Percentiles rank a stretch among this genome's conserved stretches.
phyloP scores from a whole-genome alignment of 2,113 vertebrate species.

The Lepus americanus region DNA sequence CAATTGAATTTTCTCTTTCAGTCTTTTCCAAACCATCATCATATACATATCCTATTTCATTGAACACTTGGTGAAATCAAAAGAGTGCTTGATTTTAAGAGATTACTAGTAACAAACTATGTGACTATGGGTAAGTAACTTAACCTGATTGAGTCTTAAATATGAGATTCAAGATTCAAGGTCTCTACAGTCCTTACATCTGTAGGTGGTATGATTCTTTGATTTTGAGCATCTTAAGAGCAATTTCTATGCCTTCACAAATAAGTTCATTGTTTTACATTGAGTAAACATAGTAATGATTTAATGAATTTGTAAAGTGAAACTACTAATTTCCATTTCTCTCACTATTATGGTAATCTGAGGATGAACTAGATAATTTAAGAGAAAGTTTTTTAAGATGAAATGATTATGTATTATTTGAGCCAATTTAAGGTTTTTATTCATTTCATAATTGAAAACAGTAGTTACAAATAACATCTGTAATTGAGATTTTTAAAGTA shows the following conservation, averaged over 20 bases:
- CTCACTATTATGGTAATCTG: background rate
- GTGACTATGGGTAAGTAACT: background rate
- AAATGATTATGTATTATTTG: background rate
- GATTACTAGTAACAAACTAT: background rate
- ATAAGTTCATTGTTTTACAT: background rate
- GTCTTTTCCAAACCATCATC: background rate
- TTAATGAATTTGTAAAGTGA: background rate
- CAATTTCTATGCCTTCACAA: background rate
- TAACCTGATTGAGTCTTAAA: background rate
- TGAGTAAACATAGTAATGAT: background rate
- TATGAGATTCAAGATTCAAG: background rate
- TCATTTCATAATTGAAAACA: background rate
- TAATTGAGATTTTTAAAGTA: background rate
- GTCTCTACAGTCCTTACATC: background rate
- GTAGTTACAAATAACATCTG: background rate
- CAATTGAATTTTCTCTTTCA: background rate
- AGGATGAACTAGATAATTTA: background rate
- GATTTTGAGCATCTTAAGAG: background rate
- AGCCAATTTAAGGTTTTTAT: background rate
- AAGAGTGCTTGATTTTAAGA: background rate
- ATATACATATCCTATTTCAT: background rate
- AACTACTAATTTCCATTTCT: background rate
- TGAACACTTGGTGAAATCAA: background rate
- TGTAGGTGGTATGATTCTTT: background rate
- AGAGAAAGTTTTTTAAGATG: background rate